Evolutionary conservation across 2,797 vertebrate genomes (phyloP).

Genomic region (Cottoperca gobio): DNA sequence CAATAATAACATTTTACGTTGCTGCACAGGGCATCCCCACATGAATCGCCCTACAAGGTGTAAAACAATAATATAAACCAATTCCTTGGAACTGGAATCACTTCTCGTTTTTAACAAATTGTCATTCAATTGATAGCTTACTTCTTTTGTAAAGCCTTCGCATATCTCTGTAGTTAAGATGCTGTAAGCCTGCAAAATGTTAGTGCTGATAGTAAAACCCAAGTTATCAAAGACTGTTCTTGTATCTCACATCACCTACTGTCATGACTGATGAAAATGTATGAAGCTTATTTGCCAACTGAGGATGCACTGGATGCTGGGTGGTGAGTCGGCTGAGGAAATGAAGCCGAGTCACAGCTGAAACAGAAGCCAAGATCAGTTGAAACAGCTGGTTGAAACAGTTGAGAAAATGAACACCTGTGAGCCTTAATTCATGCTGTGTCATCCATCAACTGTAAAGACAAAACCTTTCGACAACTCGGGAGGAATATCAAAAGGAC

Average conservation of each 20-base stretch:
- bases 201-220: background rate
- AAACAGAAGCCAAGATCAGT: conserved; percentile 15
- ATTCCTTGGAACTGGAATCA: background rate
- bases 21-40: background rate
- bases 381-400: conserved; percentile 19
- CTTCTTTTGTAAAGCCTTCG: background rate
- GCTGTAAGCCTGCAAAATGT: background rate
- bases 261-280: conserved; percentile 8
- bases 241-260: background rate
- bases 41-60: background rate
- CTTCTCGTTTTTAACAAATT: background rate
- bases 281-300: background rate
- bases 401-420: conserved; percentile 17
- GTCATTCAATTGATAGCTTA: background rate
- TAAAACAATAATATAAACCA: background rate
- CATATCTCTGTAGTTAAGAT: background rate
- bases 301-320: background rate
- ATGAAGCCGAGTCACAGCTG: conserved; percentile 10
- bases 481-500: background rate
- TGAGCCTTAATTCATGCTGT: conserved; percentile 12
- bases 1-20: background rate
- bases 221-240: background rate
- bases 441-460: conserved; percentile 26
- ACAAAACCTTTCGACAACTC: conserved; percentile 12
- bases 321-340: conserved; percentile 1